Evolutionary conservation across 2,113 vertebrate genomes (phyloP), one percentile per base, ranked within the genome.

Genomic region (Chloroceryle aenea): DNA sequence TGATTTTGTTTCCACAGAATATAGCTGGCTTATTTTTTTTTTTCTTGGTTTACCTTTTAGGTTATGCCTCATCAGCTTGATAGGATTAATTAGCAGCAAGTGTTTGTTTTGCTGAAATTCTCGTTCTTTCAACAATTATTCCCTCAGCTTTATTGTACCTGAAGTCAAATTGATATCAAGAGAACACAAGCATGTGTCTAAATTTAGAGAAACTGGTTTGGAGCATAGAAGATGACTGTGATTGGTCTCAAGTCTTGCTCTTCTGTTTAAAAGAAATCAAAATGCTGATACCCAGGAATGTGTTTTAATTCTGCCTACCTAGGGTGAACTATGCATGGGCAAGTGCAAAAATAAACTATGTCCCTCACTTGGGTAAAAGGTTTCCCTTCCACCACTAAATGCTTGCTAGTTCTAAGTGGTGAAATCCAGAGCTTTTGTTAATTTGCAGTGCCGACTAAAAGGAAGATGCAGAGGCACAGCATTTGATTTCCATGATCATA

Each of bases 1-100:
- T 95, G 95, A 94, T 89, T 95, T 91, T 89, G 85, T 94, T 95
- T 96, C 80, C 53, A 91, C 27, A 74, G 91, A 92, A 78, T 78
- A 85, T 52, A 68, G 23, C 84, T 56, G 75, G 5, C 76, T 69
- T 90, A 9, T 73, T 81, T 86, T 81, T 81, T 89, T 85, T 88
- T 69, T 34, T 53, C 42, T 71, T 58, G 27, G 14, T 94, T 93
- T 88, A 85, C 73, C 43, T 90, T 92, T 89, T 86, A 89, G 68
- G 68, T 88, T 90, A 23, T 80, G 43, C 50, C 47, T 87, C 45
- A 74, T 52, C 61, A 64, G 27, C 48, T 68, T 92, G 73, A 92
- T 32, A 42, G 59, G 52, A 88, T 90, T 90, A 90, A 94, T 94
- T 81, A 95, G 68, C 68, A 93, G 10, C 8, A 4, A n/a, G 20